Evolutionary conservation across 1,140 invertebrate genomes (phyloP), one percentile per base, ranked within the genome.

Genomic region (Ladona fulva): DNA sequence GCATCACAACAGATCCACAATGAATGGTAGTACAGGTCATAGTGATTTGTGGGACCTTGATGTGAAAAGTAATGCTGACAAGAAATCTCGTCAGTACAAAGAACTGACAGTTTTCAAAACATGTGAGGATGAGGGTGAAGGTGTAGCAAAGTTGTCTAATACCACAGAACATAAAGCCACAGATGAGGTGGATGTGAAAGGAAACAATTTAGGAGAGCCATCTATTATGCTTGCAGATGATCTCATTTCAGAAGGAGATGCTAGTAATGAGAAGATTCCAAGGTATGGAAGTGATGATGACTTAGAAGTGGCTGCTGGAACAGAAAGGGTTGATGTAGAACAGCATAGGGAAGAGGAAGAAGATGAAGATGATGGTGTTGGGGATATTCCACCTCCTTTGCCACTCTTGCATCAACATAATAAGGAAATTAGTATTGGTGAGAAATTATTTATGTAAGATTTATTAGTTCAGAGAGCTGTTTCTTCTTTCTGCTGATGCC

Each of bases 101-200:
- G 90, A 92, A 79, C 79, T 90, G 74, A 89, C 88, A 0, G 87
- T 86, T 75, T 91, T 91, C 81, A 92, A 91, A 83, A 88, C 87
- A 5, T 87, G 86, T 80, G 88, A 91, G 22, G 89, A 90, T 81
- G 81, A 83, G 16, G 86, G 87, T 74, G 79, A 80, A 77, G 81
- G 79, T 77, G 80, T 7, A 77, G 37, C 25, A n/a, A n/a, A 75
- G 29, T 16, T 25, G 19, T 24, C 8, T 19, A 42, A 12, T 24
- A 24, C 10, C 16, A 5, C 52, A 66, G 87, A 87, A 81, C 78
- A 22, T 73, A 84, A 84, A 80, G 83, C 88, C 79, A 86, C 87
- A 83, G 83, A 85, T n/a, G 42, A 86, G 6, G 85, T 86, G 75
- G 86, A 86, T 76, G 77, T 85, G 8, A 89, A 86, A 80, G 85